Evolutionary conservation across 2,797 vertebrate genomes (phyloP).

Genomic region (Parotocinclus haroldoi): DNA sequence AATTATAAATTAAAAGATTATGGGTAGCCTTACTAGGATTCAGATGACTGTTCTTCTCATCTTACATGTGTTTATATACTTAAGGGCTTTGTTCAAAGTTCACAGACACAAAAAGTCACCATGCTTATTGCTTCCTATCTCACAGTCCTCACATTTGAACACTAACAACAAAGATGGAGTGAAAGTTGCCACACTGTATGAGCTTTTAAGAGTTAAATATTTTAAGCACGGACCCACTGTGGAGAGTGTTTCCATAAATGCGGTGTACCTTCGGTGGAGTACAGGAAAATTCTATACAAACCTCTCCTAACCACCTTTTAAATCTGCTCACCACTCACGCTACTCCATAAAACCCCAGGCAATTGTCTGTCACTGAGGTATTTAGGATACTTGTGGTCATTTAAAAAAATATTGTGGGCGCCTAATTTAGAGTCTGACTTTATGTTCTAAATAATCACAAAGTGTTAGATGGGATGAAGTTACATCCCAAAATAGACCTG

Average conservation of each 20-base stretch:
- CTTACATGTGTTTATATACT: constrained; percentile 34
- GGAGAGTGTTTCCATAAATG: constrained; percentile 37
- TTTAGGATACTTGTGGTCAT: background rate
- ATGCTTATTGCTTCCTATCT: constrained; percentile 1
- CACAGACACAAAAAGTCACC: constrained; percentile 12
- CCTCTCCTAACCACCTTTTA: no score
- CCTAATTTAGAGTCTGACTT: background rate
- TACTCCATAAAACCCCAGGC: background rate
- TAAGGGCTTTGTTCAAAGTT: constrained; percentile 28
- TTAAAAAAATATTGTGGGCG: background rate
- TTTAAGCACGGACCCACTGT: constrained; percentile 63
- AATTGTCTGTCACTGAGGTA: background rate
- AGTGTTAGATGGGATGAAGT: background rate
- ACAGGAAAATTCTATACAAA: no score
- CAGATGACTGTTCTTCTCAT: constrained; percentile 19
- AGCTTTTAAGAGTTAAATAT: constrained; percentile 74
- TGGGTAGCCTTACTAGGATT: background rate
- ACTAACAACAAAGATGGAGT: constrained; percentile 17
- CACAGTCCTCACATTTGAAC: constrained; percentile 13
- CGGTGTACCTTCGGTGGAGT: no score
- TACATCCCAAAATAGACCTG: background rate
- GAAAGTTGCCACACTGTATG: constrained; percentile 56
- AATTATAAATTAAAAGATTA: constrained; percentile 11
- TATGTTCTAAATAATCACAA: background rate
- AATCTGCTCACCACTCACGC: no score